Base-by-base conservation (phyloP, 2,797 vertebrate genomes). In the Dipus sagitta region DNA sequence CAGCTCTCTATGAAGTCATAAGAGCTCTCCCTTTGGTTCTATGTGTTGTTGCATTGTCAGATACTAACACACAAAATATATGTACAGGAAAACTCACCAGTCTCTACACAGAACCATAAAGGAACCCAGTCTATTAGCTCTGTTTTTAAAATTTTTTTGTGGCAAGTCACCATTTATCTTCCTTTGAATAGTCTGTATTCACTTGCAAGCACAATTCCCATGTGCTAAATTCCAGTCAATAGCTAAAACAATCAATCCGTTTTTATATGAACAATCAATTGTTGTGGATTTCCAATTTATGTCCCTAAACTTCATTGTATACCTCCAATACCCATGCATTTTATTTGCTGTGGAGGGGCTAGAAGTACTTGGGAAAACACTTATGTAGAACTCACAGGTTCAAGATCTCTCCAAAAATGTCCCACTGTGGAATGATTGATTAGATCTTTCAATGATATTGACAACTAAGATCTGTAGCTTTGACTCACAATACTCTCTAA, bases 191-290 rank as follows among this genome's bases (percentile, higher is more conserved):
- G 10, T 42, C 32, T 68, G 5, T 2, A 54, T 10, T 76, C 1
- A 83, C 76, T 93, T 95, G 30, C 34, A 60, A 96, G 52, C 20
- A 80, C 70, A 95, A 68, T 60, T 74, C 42, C 86, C 62, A 74
- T 18, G 20, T 94, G 58, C 38, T 93, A n/a, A 62, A 34, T 47
- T 95, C 72, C 9, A 88, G 18, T 62, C 30, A 34, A 23, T 91
- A 92, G 94, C 79, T 14, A 79, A 75, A 94, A 21, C 1, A 4
- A 4, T 70, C 58, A 47, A 68, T 64, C 18, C 88, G 70, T 58
- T 21, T 4, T 65, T 2, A 1, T 8, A 62, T 10, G 47, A 10
- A 34, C 3, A 83, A 60, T 76, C 11, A 92, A 52, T 42, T 92
- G 87, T 64, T 67, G 5, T 2, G 1, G 64, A 26, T 80, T 91